Evolutionary conservation across 2,888 invertebrate genomes (phyloP).

Genomic region (Drosophila borborema): DNA sequence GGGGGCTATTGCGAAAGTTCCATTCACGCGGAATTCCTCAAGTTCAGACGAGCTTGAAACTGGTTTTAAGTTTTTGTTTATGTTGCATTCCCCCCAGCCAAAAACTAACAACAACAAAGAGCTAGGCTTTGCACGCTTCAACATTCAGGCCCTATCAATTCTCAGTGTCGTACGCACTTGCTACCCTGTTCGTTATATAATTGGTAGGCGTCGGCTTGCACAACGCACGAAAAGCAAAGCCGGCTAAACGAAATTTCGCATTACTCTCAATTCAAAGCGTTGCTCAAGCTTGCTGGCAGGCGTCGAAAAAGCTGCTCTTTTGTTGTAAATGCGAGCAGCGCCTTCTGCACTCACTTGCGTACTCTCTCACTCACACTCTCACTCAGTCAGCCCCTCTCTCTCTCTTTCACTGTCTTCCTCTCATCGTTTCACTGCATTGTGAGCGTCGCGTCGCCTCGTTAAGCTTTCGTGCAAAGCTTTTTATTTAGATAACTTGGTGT

Average conservation of each 20-base stretch:
- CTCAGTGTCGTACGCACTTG: slow-evolving; percentile 36
- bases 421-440: background rate
- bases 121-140: slow-evolving; percentile 3
- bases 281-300: slow-evolving; percentile 25
- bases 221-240: slow-evolving; percentile 53
- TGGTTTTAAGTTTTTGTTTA: slow-evolving; percentile 47
- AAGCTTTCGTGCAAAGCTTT: slow-evolving; percentile 28
- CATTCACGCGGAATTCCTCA: slow-evolving; percentile 59
- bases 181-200: slow-evolving; percentile 42
- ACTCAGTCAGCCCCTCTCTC: slow-evolving; percentile 1
- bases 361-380: background rate
- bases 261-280: slow-evolving; percentile 39
- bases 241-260: slow-evolving; percentile 60
- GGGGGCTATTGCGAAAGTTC: slow-evolving; percentile 64
- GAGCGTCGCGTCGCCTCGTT: slow-evolving; percentile 12
- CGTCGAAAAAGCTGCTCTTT: slow-evolving; percentile 26
- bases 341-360: slow-evolving; percentile 34
- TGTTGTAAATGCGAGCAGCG: background rate
- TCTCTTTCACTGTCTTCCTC: background rate
- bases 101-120: background rate
- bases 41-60: slow-evolving; percentile 67
- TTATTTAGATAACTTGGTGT: slow-evolving; percentile 23
- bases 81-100: background rate
- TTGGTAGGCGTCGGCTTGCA: slow-evolving; percentile 38
- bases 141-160: slow-evolving; percentile 13